Evolutionary conservation across 1,140 invertebrate species (phyloP).

Genomic region (Apis mellifera): Amel_HAv3.1 CM009934.2:4625001-4625500

Average conservation of each 20-base stretch:
- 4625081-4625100: constrained; percentile 40
- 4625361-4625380: too few species aligned
- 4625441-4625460: too few species aligned
- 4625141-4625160: constrained; percentile 47
- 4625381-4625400: too few species aligned
- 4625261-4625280: neutral
- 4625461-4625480: too few species aligned
- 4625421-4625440: too few species aligned
- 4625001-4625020: neutral
- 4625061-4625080: constrained; percentile 41
- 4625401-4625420: too few species aligned
- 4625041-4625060: constrained; percentile 50
- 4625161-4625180: constrained; percentile 51
- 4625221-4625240: constrained; percentile 67
- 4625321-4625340: neutral
- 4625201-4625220: constrained; percentile 70
- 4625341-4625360: too few species aligned
- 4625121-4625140: constrained; percentile 56
- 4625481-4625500: too few species aligned
- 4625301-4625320: neutral
- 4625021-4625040: neutral
- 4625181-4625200: constrained; percentile 70
- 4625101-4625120: constrained; percentile 62
- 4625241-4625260: constrained; percentile 54
- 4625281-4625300: too few species aligned